Base-by-base conservation (phyloP, 2,797 vertebrate genomes). In the Delichon dasypus region DNA sequence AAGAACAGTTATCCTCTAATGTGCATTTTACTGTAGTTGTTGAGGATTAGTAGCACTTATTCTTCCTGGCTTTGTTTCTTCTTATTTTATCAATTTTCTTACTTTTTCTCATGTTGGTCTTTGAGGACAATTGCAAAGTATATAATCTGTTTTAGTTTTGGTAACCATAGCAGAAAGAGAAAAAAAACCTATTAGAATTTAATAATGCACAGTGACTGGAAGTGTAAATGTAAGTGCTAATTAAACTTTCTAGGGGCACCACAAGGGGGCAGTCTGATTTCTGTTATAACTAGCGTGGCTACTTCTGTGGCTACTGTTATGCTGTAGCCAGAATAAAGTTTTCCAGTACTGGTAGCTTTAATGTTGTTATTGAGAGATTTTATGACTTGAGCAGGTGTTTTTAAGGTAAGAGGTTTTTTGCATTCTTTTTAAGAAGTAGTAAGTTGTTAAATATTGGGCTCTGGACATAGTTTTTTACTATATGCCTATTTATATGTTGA, bases 261-360 rank as follows among this genome's bases (percentile, higher is more conserved):
- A 60, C 86, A 76, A 76, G 96, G 85, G 95, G 94, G 95, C 96
- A 91, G 61, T 88, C 61, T 78, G 72, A 93, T 80, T 80, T 92
- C 58, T 88, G 5, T 25, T 68, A 29, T 73, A 54, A 64, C 53
- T 45, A 7, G 16, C 32, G 22, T 45, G n/a, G 16, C 25, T 18
- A 3, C 48, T 53, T 34, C 23, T 64, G 38, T 45, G 20, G 12
- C 40, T 55, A 21, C 22, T 77, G 44, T n/a, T n/a, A 22, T 32
- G 10, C 26, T 74, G 4, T 65, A 23, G 44, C 80, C 9, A 60
- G 27, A 90, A 45, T 53, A 4, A 78, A 53, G 20, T 77, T 83
- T 88, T 73, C 38, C 26, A 44, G 51, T 65, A 14, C 55, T 68
- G 27, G 5, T 60, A 58, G 67, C 7, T 42, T 88, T 14, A 61